phyloP scores from a whole-genome alignment of 2,797 vertebrate genomes.

The Lagocephalus sceleratus region DNA sequence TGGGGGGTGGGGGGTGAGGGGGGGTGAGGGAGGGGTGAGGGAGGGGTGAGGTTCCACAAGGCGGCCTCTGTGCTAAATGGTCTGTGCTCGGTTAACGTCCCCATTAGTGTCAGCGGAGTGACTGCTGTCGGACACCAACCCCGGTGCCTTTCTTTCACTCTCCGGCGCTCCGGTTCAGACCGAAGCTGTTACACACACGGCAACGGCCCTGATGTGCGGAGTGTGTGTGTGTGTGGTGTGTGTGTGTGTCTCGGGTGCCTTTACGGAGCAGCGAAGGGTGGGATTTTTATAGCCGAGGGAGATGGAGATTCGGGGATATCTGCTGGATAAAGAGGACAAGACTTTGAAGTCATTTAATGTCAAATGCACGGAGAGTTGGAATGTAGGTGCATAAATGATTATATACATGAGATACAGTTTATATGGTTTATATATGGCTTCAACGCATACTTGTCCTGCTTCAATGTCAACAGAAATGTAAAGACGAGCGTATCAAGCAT shows the following conservation, averaged over 20 bases:
- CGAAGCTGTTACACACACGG: conserved; percentile 11
- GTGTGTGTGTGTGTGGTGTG: not conserved
- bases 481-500: no score
- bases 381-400: no score
- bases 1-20: not conserved
- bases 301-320: conserved; percentile 20
- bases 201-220: conserved; percentile 7
- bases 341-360: no score
- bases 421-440: no score
- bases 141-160: conserved; percentile 17
- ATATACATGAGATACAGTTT: no score
- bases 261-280: conserved; percentile 4
- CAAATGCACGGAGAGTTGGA: no score
- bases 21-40: no score
- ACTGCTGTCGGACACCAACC: conserved; percentile 38
- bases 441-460: no score
- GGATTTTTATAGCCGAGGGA: conserved; percentile 23
- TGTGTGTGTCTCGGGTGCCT: conserved; percentile 11
- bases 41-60: conserved; percentile 28
- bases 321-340: conserved; percentile 1
- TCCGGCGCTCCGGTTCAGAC: conserved; percentile 1
- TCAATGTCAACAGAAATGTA: no score
- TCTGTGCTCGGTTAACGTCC: conserved; percentile 39
- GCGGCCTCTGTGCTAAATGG: conserved; percentile 53
- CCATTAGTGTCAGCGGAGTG: conserved; percentile 45